Evolutionary conservation across 2,888 invertebrate genomes (phyloP), one percentile per base, ranked within the genome.

Genomic region (Melikaiella ostensackeni): DNA sequence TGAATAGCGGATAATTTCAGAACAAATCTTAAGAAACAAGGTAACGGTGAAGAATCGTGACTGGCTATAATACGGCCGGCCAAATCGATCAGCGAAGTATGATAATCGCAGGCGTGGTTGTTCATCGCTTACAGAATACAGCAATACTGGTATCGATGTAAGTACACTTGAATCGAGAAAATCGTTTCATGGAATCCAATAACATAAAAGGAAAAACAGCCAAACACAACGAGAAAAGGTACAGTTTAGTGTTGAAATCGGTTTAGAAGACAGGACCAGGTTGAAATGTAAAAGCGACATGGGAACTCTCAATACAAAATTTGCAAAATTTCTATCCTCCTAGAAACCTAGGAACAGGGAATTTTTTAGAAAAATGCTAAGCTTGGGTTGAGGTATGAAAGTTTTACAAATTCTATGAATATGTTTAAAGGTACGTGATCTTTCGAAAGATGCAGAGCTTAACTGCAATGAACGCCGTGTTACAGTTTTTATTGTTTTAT

Each of bases 31-130:
- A 19, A 50, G 66, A 70, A 70, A 70, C 46, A 70, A 70, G 42
- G 46, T 70, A 70, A 70, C 66, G 42, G 74, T 57, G 77, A 55
- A 75, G 77, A 75, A 80, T 83, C 84, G 80, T 83, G 80, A 80
- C 84, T 74, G 79, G 77, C 59, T 74, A 77, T 50, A 74, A 77
- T 79, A 63, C 75, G 63, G 59, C 33, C 35, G 38, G 62, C 76
- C 30, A 30, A 70, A 79, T 84, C 80, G 75, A 79, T 84, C 80
- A 70, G 42, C 73, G 57, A 77, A 74, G 78, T 81, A 84, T 75
- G 81, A 81, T 80, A 82, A 75, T 78, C 79, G 62, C 77, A 79
- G 85, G 84, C 81, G 85, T 81, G 85, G 85, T 77, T 50, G 33
- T 70, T 70, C 50, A 70, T 70, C 50, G 70, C 70, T 46, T n/a